Conservation (phyloP, 1,140 invertebrate species). For the Semibalanus balanoides region DNA sequence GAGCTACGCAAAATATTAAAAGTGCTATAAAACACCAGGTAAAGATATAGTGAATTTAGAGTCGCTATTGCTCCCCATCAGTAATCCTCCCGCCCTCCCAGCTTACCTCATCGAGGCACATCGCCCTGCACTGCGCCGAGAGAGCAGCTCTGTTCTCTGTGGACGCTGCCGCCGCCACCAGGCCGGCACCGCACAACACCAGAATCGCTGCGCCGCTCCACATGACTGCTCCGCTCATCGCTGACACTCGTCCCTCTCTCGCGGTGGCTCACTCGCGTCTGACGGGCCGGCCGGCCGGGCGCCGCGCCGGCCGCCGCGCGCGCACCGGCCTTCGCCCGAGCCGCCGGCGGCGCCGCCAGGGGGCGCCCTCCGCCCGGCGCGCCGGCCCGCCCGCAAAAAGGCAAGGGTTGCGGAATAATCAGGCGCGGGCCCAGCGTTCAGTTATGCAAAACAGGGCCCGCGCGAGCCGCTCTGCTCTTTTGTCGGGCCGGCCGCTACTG, state of each 20-base stretch:
- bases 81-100: no score
- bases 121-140: background rate
- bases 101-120: background rate
- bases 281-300: no score
- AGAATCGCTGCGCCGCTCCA: background rate
- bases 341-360: no score
- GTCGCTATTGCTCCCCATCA: no score
- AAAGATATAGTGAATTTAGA: no score
- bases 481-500: background rate
- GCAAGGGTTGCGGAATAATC: background rate
- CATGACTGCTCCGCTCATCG: background rate
- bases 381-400: conserved; percentile 1
- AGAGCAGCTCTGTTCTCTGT: background rate
- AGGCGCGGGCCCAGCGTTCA: background rate
- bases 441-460: background rate
- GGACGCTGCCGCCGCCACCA: background rate
- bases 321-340: no score
- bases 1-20: no score
- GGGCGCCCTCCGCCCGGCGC: background rate
- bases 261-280: background rate
- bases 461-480: background rate
- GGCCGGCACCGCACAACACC: background rate
- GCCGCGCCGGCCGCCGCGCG: no score
- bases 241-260: no score
- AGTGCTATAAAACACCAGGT: no score